phyloP scores from a whole-genome alignment of 2,888 invertebrate genomes.

The Lampropteryx suffumata region DNA sequence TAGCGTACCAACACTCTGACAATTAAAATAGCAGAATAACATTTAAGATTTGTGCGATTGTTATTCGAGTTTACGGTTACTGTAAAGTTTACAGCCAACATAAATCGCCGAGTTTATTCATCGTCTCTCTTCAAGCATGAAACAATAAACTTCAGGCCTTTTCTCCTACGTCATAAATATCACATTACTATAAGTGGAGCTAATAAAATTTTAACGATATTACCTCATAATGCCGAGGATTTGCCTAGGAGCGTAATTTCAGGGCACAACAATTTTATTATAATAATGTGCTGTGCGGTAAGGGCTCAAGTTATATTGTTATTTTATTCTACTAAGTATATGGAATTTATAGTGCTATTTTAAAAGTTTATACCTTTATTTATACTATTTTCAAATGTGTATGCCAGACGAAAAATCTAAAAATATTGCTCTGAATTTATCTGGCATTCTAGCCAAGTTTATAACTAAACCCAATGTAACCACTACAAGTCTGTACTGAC shows the following conservation, averaged over 20 bases:
- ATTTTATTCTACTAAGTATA: not conserved
- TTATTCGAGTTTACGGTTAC: slow-evolving; percentile 52
- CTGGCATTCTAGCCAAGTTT: slow-evolving; percentile 25
- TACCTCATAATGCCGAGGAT: slow-evolving; percentile 47
- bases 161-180: slow-evolving; percentile 71
- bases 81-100: slow-evolving; percentile 59
- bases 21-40: slow-evolving; percentile 42
- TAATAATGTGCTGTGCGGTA: slow-evolving; percentile 11
- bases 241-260: slow-evolving; percentile 40
- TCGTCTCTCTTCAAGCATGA: slow-evolving; percentile 61
- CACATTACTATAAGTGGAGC: slow-evolving; percentile 69
- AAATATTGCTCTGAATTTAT: too few relatives aligned
- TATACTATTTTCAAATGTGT: too few relatives aligned
- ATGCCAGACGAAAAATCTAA: too few relatives aligned
- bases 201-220: slow-evolving; percentile 71
- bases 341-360: too few relatives aligned
- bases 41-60: slow-evolving; percentile 50
- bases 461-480: slow-evolving; percentile 38
- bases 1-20: slow-evolving; percentile 21
- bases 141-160: slow-evolving; percentile 68
- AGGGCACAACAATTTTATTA: slow-evolving; percentile 26
- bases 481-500: slow-evolving; percentile 45
- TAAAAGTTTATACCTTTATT: too few relatives aligned
- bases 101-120: slow-evolving; percentile 70
- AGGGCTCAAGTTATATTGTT: not conserved